phyloP scores from a whole-genome alignment of 2,888 invertebrate genomes.

The Pachydiplax longipennis region DNA sequence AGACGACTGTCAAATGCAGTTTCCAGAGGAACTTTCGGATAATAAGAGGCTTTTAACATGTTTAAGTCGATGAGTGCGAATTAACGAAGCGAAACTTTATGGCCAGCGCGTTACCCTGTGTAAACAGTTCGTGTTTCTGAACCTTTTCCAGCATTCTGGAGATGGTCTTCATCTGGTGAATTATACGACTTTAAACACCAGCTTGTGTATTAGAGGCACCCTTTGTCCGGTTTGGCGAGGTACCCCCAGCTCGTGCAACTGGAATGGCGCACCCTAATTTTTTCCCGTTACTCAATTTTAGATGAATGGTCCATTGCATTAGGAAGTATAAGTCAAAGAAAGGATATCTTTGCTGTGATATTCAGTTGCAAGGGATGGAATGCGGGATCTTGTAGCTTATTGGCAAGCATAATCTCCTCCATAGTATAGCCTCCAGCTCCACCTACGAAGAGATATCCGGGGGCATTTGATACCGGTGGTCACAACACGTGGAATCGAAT shows the following conservation, averaged over 20 bases:
- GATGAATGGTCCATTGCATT: neutral
- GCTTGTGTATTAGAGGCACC: neutral
- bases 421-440: neutral
- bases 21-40: too few relatives aligned
- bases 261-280: neutral
- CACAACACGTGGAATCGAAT: neutral
- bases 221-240: neutral
- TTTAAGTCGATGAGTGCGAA: too few relatives aligned
- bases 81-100: too few relatives aligned
- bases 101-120: too few relatives aligned
- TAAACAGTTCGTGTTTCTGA: too few relatives aligned
- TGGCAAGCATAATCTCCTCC: neutral
- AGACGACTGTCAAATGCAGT: too few relatives aligned
- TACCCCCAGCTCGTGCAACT: neutral
- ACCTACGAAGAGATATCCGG: neutral
- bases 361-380: neutral
- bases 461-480: slow-evolving; percentile 12
- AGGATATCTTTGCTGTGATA: neutral
- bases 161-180: neutral
- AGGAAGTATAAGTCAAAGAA: neutral
- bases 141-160: too few relatives aligned
- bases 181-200: neutral
- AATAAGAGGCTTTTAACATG: too few relatives aligned
- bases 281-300: neutral
- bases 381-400: neutral